A percentile compares a stretch with the other conserved stretches of the same genome.
These are phyloP conservation scores for Sinelater perroti DNA, from an alignment of 2,888 invertebrate genomes.

Conservation along the genomic window DNA sequence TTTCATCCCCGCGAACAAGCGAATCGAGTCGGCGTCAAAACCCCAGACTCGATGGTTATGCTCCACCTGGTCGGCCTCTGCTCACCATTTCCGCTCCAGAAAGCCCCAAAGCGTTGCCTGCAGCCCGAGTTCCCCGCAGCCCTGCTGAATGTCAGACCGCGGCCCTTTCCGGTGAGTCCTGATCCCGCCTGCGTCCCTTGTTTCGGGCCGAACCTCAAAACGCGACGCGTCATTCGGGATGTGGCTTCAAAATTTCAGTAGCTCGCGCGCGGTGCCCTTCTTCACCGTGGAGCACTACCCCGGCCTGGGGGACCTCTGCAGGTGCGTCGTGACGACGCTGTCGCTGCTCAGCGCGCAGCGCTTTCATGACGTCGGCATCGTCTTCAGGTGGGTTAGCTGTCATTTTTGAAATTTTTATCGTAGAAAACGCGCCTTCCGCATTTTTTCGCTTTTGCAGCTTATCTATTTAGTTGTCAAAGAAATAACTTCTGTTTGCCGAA, in stretches of 20 bases:
- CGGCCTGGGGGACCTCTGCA: conserved; percentile 37
- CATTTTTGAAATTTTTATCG: too few relatives aligned
- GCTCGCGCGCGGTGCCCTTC: conserved; percentile 41
- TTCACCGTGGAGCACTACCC: conserved; percentile 44
- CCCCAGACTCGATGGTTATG: conserved; percentile 7
- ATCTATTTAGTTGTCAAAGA: too few relatives aligned
- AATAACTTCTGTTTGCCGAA: too few relatives aligned
- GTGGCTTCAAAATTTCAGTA: conserved; percentile 37
- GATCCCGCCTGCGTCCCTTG: neutral
- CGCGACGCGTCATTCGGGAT: neutral
- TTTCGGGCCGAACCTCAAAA: neutral
- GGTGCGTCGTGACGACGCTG: conserved; percentile 7
- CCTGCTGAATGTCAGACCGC: conserved; percentile 3
- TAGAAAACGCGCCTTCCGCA: too few relatives aligned
- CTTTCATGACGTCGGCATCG: conserved; percentile 5
- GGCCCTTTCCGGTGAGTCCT: conserved; percentile 12
- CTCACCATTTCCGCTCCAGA: too few relatives aligned
- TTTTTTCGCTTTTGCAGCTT: too few relatives aligned
- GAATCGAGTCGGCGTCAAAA: conserved; percentile 23
- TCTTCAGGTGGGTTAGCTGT: conserved; percentile 32
- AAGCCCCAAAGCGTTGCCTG: too few relatives aligned
- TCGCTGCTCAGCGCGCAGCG: conserved; percentile 13
- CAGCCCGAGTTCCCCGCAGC: too few relatives aligned
- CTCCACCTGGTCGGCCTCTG: too few relatives aligned
- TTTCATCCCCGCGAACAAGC: conserved; percentile 19